Evolutionary conservation across 2,113 vertebrate genomes (phyloP), one percentile per base, ranked within the genome.

Genomic region (Onychorhynchus coronatus): DNA sequence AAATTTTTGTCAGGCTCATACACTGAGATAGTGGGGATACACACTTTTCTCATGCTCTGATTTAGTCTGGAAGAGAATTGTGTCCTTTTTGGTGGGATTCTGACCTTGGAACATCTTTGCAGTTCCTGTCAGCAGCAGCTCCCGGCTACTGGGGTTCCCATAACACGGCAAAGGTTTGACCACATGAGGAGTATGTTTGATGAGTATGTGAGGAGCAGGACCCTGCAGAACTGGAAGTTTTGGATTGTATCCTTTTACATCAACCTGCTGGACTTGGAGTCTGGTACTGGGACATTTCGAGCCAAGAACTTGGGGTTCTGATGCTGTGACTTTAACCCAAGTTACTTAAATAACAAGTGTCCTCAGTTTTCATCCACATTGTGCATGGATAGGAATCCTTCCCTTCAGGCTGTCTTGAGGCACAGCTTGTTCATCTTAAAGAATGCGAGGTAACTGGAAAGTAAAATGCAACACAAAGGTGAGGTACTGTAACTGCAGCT

Each of bases 181-280:
- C 98, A 99, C 96, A 99, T 99, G 98, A 98, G 94, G 82, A 98
- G 93, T 56, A 98, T 98, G 98, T 99, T 99, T 90, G 98, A 99
- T 13, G 99, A 99, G 18, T 99, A 99, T 1, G 98, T 99, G 71
- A 99, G 98, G 87, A 99, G 63, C 94, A 98, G 99, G 92, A 99
- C 98, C 28, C 98, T 99, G 72, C 99, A 99, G 96, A 99, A 99
- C 97, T 99, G 99, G 99, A 99, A 99, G 97, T 99, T 99, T 97
- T 99, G 99, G 99, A 98, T 99, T 63, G 99, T 99, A 99, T 99
- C 99, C 98, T 99, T 98, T 74, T 28, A 13, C 44, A 28, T 59
- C 33, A 42, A 27, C 55, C 72, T 67, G 28, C 18, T 70, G 27
- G 53, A 55, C 52, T 7, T 77, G 17, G 68, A 30, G 14, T 85